Evolutionary conservation across 2,113 vertebrate species (phyloP).

Genomic region (Carassius gibelio): DNA sequence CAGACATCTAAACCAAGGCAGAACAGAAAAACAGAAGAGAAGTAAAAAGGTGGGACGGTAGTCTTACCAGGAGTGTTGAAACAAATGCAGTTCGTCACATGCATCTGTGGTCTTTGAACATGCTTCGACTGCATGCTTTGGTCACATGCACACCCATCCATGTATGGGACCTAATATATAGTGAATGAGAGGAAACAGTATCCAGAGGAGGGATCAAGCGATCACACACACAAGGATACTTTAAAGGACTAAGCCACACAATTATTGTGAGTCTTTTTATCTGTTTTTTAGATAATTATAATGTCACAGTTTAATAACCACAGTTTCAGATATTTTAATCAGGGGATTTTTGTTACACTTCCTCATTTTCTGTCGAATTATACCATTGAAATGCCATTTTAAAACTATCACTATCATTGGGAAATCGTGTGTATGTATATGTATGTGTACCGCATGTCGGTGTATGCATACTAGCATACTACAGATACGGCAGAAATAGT

Average conservation of each 20-base stretch:
- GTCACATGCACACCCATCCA: conserved; percentile 13
- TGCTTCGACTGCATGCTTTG: not conserved
- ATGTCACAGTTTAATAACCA: not conserved
- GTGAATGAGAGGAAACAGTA: not conserved
- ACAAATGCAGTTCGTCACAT: conserved; percentile 57
- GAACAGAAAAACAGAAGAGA: conserved; percentile 15
- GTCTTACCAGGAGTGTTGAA: conserved; percentile 55
- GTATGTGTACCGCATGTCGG: not conserved
- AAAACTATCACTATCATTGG: not conserved
- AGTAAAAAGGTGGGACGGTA: conserved; percentile 48
- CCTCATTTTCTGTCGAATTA: not conserved
- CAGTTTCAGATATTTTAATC: not conserved
- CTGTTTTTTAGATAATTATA: not conserved
- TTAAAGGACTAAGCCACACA: not conserved
- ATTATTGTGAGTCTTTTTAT: not conserved
- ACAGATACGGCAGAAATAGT: not conserved
- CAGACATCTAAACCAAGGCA: conserved; percentile 17
- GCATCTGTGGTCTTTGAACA: conserved; percentile 56
- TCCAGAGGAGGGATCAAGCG: not conserved
- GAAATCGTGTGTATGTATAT: not conserved
- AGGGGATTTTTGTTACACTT: not conserved
- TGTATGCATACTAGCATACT: not conserved
- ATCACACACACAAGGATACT: not conserved
- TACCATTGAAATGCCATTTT: not conserved
- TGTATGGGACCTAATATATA: conserved; percentile 8